phyloP scores from a whole-genome alignment of 2,113 vertebrate genomes.

The Gila orcuttii region DNA sequence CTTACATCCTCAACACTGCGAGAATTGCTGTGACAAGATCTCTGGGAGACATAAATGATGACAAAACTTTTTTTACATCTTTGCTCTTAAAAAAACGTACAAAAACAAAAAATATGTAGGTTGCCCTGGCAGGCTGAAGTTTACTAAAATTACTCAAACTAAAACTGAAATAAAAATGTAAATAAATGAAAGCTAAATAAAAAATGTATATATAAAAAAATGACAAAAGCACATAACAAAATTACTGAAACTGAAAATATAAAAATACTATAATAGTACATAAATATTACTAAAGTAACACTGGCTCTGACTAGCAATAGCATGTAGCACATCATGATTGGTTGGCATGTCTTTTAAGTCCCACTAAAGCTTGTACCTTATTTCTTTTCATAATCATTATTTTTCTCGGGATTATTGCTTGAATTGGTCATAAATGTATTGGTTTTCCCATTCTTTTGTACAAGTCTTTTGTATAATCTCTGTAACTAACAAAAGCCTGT shows the following conservation, averaged over 20 bases:
- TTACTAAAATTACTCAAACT: no score
- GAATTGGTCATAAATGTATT: not conserved
- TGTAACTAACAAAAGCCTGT: not conserved
- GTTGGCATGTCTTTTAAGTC: not conserved
- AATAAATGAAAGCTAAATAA: no score
- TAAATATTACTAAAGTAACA: not conserved
- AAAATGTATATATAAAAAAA: no score
- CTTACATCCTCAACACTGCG: constrained; percentile 10
- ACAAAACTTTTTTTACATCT: not conserved
- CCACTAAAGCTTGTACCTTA: not conserved
- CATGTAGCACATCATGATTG: not conserved
- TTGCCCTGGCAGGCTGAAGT: no score
- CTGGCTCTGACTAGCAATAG: not conserved
- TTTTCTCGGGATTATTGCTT: no score
- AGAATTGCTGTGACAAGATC: constrained; percentile 7
- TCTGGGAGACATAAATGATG: not conserved
- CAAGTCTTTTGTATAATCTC: not conserved
- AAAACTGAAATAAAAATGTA: no score
- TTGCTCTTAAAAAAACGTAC: not conserved
- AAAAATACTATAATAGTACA: no score
- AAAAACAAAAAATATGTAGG: no score
- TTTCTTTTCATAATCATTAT: no score
- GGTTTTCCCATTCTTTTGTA: not conserved
- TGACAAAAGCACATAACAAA: no score
- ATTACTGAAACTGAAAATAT: no score